Base-by-base conservation (phyloP, 2,113 vertebrate genomes). In the Halichoeres trimaculatus region DNA sequence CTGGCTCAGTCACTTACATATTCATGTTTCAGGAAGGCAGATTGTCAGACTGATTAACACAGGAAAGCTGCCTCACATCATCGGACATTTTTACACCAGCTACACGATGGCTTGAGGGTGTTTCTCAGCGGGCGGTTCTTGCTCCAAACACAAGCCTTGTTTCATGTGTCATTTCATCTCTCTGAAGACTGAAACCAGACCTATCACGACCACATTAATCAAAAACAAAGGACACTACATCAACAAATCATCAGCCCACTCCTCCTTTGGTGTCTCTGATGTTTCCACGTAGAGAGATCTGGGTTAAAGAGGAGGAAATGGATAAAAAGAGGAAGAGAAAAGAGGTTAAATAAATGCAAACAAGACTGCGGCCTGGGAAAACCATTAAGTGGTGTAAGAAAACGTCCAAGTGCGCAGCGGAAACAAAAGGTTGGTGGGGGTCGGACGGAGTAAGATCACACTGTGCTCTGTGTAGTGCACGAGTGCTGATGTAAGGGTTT, bases 401-500 rank as follows among this genome's bases (percentile, higher is more conserved):
- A 90, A 80, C 5, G 74, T 74, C 64, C 10, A 47, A 73, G 70
- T 74, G 76, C 17, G 20, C 68, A 85, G 76, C 41, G 73, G 87
- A 90, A 89, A 80, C 74, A 72, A 43, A 88, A 80, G 75, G 72
- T 26, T 65, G 78, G 72, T 69, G 81, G 78, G 64, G 70, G 73
- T 68, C 8, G 30, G 60, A 17, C 0, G 16, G 61, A 81, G 72
- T 13, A 45, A 30, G 71, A 77, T 77, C 74, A 51, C 16, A 43
- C 64, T 76, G 73, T 79, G 78, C 76, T 79, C 1, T 74, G 62
- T 81, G 80, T 63, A 59, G 70, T 3, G 40, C 68, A 51, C 78
- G 79, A 74, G 67, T 86, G 86, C 89, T 92, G 88, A 91, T 90
- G 85, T 58, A 76, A 79, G 85, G 90, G 89, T 90, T 93, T 92